Evolutionary conservation across 2,797 vertebrate genomes (phyloP), one percentile per base, ranked within the genome.

Genomic region (Carduelis carduelis): DNA sequence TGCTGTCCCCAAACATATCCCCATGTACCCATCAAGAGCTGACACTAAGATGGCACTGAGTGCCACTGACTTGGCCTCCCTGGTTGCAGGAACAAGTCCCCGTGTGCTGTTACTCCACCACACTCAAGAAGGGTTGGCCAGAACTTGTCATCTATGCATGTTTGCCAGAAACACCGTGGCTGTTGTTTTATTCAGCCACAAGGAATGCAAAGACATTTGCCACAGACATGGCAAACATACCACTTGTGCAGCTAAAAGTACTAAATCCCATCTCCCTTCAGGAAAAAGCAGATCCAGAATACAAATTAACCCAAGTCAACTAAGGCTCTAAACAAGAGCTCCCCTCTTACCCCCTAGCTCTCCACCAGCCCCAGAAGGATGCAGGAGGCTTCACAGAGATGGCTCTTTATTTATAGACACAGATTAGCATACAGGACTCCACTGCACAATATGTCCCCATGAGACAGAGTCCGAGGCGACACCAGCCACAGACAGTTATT

Each of bases 401-500:
- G 7, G 53, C 69, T 89, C 83, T 94, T 91, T 95, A 92, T 93
- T 94, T 95, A 83, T 75, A 90, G 89, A n/a, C 35, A 59, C 20
- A 79, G 44, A 94, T 95, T 88, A 96, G 76, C 89, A 96, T 70
- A 90, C 83, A 85, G 56, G 85, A 90, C 87, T 90, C 76, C 70
- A 65, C 83, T 34, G 66, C 53, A 89, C 93, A 93, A 3, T 79
- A 41, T n/a, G 80, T 82, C 52, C 66, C 80, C 5, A 4, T 8
- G 93, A 89, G 89, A 86, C 59, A 39, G 64, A 60, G 66, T 63
- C 83, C 0, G 1, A 84, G 79, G 74, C 19, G 27, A 96, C 87
- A 77, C 23, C 68, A 90, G 74, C 56, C 82, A 83, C 79, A 91
- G 95, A 89, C 93, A 83, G 93, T 74, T 96, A 97, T 95, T 72